Percentiles rank a stretch among this genome's conserved stretches.
phyloP scores from a whole-genome alignment of 2,888 invertebrate species.

The Agonopterix alstromeriana region DNA sequence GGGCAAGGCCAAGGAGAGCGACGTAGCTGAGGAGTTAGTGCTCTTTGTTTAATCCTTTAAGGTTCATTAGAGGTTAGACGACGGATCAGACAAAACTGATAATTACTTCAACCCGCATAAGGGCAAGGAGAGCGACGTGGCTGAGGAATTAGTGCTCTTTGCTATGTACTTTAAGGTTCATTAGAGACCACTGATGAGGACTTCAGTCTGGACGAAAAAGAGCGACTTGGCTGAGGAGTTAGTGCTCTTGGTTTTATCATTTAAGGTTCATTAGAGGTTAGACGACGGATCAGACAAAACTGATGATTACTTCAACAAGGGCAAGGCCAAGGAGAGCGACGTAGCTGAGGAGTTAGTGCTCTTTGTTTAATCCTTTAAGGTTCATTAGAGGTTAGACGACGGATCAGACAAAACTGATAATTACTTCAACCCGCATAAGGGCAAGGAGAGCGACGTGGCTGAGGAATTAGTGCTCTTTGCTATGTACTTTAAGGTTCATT shows the following conservation, averaged over 20 bases:
- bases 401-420: constrained; percentile 89
- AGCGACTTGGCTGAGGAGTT: no score
- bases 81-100: constrained; percentile 86
- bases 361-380: no score
- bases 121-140: constrained; percentile 90
- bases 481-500: no score
- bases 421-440: constrained; percentile 91
- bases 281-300: no score
- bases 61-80: no score
- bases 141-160: constrained; percentile 80
- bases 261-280: no score
- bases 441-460: constrained; percentile 90
- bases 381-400: no score
- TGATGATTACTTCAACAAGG: constrained; percentile 87
- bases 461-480: constrained; percentile 79
- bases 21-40: constrained; percentile 87
- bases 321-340: constrained; percentile 90
- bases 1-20: constrained; percentile 88
- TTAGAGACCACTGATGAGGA: no score
- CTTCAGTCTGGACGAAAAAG: no score
- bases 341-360: constrained; percentile 84
- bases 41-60: no score
- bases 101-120: constrained; percentile 93
- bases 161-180: no score
- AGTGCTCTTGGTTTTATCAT: no score